These are phyloP conservation scores for Yponomeuta evonymella DNA, from an alignment of 2,888 invertebrate species.

Conservation along the genomic window DNA sequence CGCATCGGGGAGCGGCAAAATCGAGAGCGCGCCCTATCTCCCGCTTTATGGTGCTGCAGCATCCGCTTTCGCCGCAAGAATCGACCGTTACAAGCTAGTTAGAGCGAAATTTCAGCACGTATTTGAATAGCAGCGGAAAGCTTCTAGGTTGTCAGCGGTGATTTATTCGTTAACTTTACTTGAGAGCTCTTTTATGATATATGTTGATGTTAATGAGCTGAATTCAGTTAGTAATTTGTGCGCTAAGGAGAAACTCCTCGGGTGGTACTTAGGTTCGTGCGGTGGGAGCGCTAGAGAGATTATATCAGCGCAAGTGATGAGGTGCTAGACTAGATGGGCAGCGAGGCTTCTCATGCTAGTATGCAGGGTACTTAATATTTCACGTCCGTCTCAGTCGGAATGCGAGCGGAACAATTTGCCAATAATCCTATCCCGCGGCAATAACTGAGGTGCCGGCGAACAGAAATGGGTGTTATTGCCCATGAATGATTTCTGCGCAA, in stretches of 20 bases:
- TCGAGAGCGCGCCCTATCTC: constrained; percentile 42
- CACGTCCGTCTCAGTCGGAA: constrained; percentile 60
- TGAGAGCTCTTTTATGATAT: constrained; percentile 10
- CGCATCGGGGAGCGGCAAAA: constrained; percentile 21
- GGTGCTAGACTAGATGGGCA: not conserved
- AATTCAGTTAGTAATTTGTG: not conserved
- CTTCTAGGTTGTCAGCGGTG: constrained; percentile 14
- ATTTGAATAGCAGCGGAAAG: constrained; percentile 41
- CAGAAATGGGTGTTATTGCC: constrained; percentile 65
- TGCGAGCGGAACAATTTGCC: constrained; percentile 72
- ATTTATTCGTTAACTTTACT: constrained; percentile 13
- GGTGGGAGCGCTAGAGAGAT: not conserved
- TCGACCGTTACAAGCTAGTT: constrained; percentile 46
- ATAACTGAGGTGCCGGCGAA: constrained; percentile 64
- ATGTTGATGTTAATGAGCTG: constrained; percentile 3
- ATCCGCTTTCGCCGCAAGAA: constrained; percentile 44
- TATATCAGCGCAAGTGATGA: constrained; percentile 2
- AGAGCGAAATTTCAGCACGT: constrained; percentile 38
- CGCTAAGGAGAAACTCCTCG: constrained; percentile 3
- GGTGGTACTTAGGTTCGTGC: not conserved
- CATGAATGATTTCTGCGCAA: constrained; percentile 57
- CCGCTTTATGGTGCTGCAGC: constrained; percentile 44
- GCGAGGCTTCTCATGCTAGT: not conserved
- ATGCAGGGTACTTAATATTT: constrained; percentile 58
- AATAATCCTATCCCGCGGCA: constrained; percentile 68